Percentiles rank a stretch among this genome's conserved stretches.
phyloP scores from a whole-genome alignment of 2,113 vertebrate genomes.

The Bungarus multicinctus region DNA sequence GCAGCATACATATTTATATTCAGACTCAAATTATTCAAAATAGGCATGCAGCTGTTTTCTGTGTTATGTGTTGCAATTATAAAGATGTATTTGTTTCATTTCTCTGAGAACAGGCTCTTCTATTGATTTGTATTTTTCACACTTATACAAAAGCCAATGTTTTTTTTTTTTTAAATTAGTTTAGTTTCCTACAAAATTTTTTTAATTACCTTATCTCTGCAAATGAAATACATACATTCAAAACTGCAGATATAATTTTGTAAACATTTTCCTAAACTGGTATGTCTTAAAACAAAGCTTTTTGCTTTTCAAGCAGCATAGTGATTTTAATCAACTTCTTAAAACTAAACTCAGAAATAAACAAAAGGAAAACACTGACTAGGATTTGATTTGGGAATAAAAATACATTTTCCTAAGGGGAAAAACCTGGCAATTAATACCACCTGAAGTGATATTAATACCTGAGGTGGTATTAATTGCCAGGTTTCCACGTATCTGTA shows the following conservation, averaged over 20 bases:
- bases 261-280: slow-evolving; percentile 49
- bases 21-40: slow-evolving; percentile 50
- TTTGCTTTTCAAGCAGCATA: slow-evolving; percentile 52
- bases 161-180: not conserved
- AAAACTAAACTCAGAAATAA: not conserved
- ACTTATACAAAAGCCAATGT: slow-evolving; percentile 44
- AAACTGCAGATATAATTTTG: slow-evolving; percentile 59
- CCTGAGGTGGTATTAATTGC: accelerated
- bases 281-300: slow-evolving; percentile 36
- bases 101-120: slow-evolving; percentile 45
- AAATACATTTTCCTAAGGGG: not conserved
- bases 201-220: slow-evolving; percentile 68
- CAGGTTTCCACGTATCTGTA: not conserved
- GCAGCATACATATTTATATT: slow-evolving; percentile 50
- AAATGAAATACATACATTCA: slow-evolving; percentile 61
- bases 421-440: no score
- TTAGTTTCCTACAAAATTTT: slow-evolving; percentile 61
- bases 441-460: no score
- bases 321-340: slow-evolving; percentile 12
- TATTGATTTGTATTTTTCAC: slow-evolving; percentile 55
- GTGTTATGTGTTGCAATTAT: slow-evolving; percentile 52
- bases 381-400: not conserved
- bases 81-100: slow-evolving; percentile 52
- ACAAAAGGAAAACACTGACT: not conserved
- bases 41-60: slow-evolving; percentile 41